phyloP scores from a whole-genome alignment of 2,888 invertebrate genomes.

The Drosophila mercatorum region DNA sequence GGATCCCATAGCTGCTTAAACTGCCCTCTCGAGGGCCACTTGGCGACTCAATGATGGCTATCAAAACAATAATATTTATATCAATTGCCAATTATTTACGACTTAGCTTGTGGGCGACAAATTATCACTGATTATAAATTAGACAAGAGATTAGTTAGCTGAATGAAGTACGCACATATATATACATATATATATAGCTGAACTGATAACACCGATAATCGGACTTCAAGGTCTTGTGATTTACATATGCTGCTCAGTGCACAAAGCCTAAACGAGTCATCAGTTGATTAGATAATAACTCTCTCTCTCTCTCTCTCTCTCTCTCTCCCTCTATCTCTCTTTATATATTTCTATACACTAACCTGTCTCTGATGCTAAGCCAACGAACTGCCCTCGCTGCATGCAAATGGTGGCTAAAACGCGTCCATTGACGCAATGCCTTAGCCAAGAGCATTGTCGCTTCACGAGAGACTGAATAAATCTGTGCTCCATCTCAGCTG shows the following conservation, averaged over 20 bases:
- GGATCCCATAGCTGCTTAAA: background rate
- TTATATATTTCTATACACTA: background rate
- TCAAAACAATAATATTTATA: background rate
- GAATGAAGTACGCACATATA: background rate
- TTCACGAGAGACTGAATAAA: background rate
- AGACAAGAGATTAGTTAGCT: background rate
- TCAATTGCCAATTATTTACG: conserved; percentile 2
- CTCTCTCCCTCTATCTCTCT: too few relatives aligned
- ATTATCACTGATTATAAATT: conserved; percentile 3
- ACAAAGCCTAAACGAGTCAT: conserved; percentile 17
- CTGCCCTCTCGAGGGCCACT: background rate
- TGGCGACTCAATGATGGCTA: background rate
- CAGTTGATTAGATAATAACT: background rate
- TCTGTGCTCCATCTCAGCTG: conserved; percentile 1
- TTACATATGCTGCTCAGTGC: background rate
- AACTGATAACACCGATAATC: background rate
- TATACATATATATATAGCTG: conserved; percentile 5
- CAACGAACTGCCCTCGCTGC: background rate
- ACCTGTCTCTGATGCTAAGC: background rate
- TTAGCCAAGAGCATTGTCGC: background rate
- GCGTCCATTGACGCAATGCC: background rate
- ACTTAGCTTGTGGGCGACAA: background rate
- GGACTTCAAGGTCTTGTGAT: conserved; percentile 26
- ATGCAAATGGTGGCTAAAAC: background rate
- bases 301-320: too few relatives aligned